Percentiles rank a stretch among this genome's conserved stretches.
phyloP scores from a whole-genome alignment of 2,113 vertebrate species.

The Chaetorhynchus papuensis region DNA sequence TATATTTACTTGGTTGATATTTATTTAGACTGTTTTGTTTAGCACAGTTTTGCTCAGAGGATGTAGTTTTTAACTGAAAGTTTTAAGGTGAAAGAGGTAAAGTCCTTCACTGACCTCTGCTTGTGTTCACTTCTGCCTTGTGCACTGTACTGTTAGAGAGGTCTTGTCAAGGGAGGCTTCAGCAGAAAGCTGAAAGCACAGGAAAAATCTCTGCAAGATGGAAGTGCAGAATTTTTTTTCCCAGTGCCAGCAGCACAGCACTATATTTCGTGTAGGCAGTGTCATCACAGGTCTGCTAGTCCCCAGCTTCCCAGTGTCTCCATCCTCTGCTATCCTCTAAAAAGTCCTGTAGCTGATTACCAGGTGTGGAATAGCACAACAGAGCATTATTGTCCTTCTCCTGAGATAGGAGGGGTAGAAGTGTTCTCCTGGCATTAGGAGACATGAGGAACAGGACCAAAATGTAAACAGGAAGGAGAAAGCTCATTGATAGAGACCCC shows the following conservation, averaged over 20 bases:
- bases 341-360: neutral
- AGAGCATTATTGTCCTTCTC: neutral
- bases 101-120: neutral
- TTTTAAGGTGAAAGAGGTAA: neutral
- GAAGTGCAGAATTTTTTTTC: neutral
- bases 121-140: neutral
- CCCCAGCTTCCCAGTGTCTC: neutral
- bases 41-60: neutral
- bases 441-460: neutral
- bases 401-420: neutral
- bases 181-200: neutral
- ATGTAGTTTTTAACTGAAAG: neutral
- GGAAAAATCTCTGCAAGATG: neutral
- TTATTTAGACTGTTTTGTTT: neutral
- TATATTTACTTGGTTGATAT: neutral
- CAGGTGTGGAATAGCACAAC: neutral
- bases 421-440: neutral
- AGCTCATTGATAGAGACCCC: neutral
- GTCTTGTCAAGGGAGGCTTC: neutral
- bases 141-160: neutral
- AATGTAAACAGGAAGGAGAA: neutral
- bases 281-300: neutral
- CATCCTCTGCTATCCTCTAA: neutral
- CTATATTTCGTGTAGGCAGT: neutral
- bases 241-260: neutral